Evolutionary conservation across 2,113 vertebrate genomes (phyloP), one percentile per base, ranked within the genome.

Genomic region (Syrrhaptes paradoxus): DNA sequence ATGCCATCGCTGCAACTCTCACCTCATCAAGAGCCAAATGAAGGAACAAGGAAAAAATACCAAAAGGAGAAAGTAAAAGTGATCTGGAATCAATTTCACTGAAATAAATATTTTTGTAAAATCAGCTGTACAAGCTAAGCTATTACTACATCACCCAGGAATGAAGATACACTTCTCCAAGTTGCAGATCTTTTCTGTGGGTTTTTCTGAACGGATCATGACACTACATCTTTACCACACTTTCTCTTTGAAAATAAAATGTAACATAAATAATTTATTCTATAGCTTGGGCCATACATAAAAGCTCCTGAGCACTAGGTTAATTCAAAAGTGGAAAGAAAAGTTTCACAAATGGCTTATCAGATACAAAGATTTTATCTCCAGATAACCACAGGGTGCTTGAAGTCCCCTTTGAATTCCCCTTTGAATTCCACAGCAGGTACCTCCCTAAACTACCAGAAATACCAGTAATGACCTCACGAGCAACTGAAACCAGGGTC

Each of bases 41-140:
- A 91, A 63, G 77, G 82, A 96, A 95, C 38, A 36, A 75, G 62
- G 58, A 10, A 77, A 77, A 89, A 95, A 85, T 19, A 51, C 58
- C 51, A 31, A 51, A 80, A 70, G 81, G 54, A 90, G 62, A 80
- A 91, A 86, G 46, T 21, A 48, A 68, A 87, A 72, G 25, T 48
- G 89, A 92, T 71, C 83, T 90, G 80, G 94, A 89, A 96, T 89
- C 93, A 82, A 90, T 95, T 96, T 97, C 49, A 31, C 57, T 61
- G 90, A 89, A 92, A 89, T 87, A 90, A 96, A 91, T 92, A 92
- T 89, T 93, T 94, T 90, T 89, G 34, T 89, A 79, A 80, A 93
- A 86, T 93, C 77, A 34, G 85, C 87, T 76, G 79, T 65, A 67
- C 73, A 41, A 92, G 86, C 55, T 71, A 31, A 92, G 45, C 58